phyloP scores from a whole-genome alignment of 2,113 vertebrate genomes.

The Xyrauchen texanus region DNA sequence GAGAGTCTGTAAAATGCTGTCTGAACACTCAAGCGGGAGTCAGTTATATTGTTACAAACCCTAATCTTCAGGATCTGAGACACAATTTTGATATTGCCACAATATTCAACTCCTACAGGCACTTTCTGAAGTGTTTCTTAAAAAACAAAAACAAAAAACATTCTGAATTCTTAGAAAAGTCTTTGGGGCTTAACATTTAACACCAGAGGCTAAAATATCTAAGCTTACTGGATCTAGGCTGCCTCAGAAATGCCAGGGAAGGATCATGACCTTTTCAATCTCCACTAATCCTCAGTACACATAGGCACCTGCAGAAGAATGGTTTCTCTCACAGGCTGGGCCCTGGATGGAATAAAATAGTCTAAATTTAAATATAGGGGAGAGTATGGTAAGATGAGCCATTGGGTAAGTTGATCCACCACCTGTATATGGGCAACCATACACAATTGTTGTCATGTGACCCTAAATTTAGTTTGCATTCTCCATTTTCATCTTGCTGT shows the following conservation, averaged over 20 bases:
- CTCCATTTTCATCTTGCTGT: not conserved
- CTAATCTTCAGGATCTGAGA: not conserved
- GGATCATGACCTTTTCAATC: constrained; percentile 29
- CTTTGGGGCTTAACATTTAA: constrained; percentile 22
- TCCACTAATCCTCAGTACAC: constrained; percentile 30
- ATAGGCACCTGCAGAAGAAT: constrained; percentile 22
- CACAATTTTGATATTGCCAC: not conserved
- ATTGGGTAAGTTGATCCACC: not conserved
- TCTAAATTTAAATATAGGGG: not conserved
- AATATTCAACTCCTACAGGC: constrained; percentile 13
- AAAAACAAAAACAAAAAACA: not conserved
- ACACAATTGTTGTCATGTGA: not conserved
- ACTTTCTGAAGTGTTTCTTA: not conserved
- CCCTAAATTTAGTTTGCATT: not conserved
- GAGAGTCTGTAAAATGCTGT: not conserved
- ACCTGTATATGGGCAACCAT: no score
- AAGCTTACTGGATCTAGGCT: constrained; percentile 26
- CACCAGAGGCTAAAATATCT: constrained; percentile 15
- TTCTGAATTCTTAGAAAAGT: not conserved
- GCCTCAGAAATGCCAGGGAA: constrained; percentile 33
- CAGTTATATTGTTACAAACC: not conserved
- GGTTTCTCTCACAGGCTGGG: not conserved
- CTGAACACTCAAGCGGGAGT: not conserved
- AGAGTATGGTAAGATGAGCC: not conserved
- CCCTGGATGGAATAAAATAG: not conserved